Conservation (phyloP, 2,113 vertebrate species). For the Bettongia penicillata region DNA sequence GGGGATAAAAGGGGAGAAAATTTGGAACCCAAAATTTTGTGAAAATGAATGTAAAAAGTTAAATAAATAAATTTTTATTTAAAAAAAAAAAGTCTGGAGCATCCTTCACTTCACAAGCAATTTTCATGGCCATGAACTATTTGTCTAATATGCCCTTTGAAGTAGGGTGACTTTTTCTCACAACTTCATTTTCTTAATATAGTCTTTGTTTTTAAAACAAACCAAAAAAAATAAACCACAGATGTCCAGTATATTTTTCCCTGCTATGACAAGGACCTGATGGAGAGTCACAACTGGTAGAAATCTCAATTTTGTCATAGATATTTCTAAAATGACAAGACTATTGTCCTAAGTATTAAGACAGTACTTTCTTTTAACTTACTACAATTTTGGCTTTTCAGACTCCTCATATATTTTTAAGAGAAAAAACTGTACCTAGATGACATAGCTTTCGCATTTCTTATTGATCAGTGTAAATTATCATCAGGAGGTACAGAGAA, state of each 20-base stretch:
- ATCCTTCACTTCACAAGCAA: slow-evolving; percentile 37
- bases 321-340: slow-evolving; percentile 45
- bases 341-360: slow-evolving; percentile 41
- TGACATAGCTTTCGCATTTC: slow-evolving; percentile 57
- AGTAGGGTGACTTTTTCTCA: slow-evolving; percentile 36
- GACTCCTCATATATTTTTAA: slow-evolving; percentile 43
- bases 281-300: background rate
- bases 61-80: too few relatives aligned
- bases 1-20: too few relatives aligned
- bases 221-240: background rate
- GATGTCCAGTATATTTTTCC: slow-evolving; percentile 15
- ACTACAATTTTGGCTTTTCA: slow-evolving; percentile 8
- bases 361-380: slow-evolving; percentile 51
- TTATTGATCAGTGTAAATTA: slow-evolving; percentile 53
- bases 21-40: too few relatives aligned
- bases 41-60: too few relatives aligned
- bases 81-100: background rate
- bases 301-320: slow-evolving; percentile 2
- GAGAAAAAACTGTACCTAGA: slow-evolving; percentile 36
- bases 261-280: background rate
- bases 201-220: slow-evolving; percentile 36
- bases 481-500: background rate
- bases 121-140: background rate
- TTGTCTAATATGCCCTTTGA: slow-evolving; percentile 36
- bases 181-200: slow-evolving; percentile 10